Evolutionary conservation across 1,140 invertebrate species (phyloP), one percentile per base, ranked within the genome.

Genomic region (Anoplolepis gracilipes): DNA sequence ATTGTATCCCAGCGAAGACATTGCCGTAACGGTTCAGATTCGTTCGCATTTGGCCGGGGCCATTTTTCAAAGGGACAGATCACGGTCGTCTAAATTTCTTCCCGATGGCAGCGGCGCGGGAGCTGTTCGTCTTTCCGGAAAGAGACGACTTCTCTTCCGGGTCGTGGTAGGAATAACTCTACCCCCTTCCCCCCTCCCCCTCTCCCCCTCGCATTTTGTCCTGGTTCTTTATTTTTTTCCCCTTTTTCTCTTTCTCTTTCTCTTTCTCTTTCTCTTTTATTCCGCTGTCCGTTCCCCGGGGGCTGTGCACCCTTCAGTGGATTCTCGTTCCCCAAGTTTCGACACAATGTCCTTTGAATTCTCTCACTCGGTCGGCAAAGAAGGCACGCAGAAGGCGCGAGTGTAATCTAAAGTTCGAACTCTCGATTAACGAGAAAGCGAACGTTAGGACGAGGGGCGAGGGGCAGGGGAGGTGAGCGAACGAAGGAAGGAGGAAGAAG

Each of bases 331-430:
- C 67, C 73, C 59, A 90, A 90, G 82, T 90, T 90, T 90, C 86
- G 84, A 86, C 89, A 84, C 82, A 90, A 90, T 88, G 86, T 81
- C 84, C 78, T 90, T 88, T 88, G 88, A 90, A 88, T 90, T 86
- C 81, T 79, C 70, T 49, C 76, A n/a, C n/a, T n/a, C 55, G 69
- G 61, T 55, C 75, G 70, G 69, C 85, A 87, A 85, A 73, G 64
- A 85, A 70, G 76, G 70, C 62, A 69, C 61, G 76, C 85, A 42
- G 85, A 82, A 73, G 88, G 39, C n/a, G n/a, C 85, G 85, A 70
- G 88, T 69, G 84, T 90, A 90, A 90, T 90, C 88, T 88, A 88
- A 90, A 90, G 89, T 90, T 90, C 88, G 89, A 88, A 90, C 73
- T 85, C 88, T 87, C 89, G 89, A 90, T 90, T 90, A 90, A 90